A percentile compares a stretch with the other conserved stretches of the same genome.
Conservation (phyloP, 2,797 vertebrate genomes). For the Scolopax rusticola region DNA sequence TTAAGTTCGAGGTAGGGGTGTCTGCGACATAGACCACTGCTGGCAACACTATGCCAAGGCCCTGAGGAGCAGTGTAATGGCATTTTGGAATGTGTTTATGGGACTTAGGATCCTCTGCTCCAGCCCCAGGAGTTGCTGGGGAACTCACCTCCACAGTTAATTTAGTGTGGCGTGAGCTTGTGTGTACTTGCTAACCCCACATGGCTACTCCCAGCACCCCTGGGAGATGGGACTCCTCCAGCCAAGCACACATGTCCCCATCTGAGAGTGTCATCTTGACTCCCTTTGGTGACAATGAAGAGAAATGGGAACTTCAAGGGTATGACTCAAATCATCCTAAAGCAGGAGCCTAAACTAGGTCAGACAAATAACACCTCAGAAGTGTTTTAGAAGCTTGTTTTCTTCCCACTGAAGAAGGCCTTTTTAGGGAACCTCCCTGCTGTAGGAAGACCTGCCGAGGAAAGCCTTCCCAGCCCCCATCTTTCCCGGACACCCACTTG, state of each 20-base stretch:
- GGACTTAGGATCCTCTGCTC: neutral
- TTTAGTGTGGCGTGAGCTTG: neutral
- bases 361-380: conserved; percentile 32
- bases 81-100: neutral
- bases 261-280: neutral
- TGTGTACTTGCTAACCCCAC: neutral
- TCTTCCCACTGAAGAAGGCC: conserved; percentile 33
- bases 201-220: fast-evolving
- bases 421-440: conserved; percentile 41
- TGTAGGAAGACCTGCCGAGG: neutral
- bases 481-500: neutral
- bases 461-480: conserved; percentile 47
- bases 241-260: neutral
- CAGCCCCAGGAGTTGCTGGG: neutral
- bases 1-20: neutral
- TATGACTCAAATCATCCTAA: conserved; percentile 29
- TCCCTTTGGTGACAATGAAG: neutral
- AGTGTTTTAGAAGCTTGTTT: conserved; percentile 49
- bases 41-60: neutral
- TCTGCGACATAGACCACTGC: neutral
- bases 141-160: fast-evolving
- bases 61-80: neutral
- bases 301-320: neutral
- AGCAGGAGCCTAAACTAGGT: conserved; percentile 58
- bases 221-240: neutral